Percentiles rank a stretch among this genome's conserved stretches.
Evolutionary conservation across 2,797 vertebrate species (phyloP).

Genomic region (Dendrocincla fuliginosa): DNA sequence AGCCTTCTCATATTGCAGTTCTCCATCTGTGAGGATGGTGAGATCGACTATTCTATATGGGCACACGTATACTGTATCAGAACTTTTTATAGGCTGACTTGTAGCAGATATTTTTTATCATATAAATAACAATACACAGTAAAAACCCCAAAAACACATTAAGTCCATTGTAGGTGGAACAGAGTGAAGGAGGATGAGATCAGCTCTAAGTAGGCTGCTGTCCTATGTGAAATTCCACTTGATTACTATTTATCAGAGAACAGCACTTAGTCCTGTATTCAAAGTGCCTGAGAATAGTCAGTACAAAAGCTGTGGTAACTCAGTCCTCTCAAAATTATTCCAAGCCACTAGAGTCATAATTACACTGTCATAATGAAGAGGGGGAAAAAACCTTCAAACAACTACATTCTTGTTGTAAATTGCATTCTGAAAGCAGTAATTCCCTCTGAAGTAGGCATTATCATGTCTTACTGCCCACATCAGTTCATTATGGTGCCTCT

Average conservation of each 20-base stretch:
- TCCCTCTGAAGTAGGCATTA: background rate
- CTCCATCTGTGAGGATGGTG: background rate
- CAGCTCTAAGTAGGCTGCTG: background rate
- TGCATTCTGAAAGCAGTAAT: background rate
- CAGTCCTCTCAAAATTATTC: constrained; percentile 39
- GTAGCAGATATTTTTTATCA: background rate
- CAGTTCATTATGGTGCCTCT: constrained; percentile 16
- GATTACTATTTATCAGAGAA: background rate
- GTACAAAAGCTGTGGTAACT: constrained; percentile 40
- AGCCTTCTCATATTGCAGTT: background rate
- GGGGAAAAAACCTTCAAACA: background rate
- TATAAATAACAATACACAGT: background rate
- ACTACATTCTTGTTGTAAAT: background rate
- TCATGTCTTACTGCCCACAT: background rate
- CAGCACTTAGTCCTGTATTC: background rate
- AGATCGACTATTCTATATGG: background rate
- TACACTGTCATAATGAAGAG: constrained; percentile 61
- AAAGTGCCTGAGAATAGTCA: constrained; percentile 22
- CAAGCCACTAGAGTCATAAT: constrained; percentile 51
- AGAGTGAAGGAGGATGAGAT: background rate
- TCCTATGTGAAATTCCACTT: background rate
- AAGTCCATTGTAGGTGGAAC: background rate
- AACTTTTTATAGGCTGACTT: background rate
- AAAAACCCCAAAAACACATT: background rate
- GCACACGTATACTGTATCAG: background rate